Base-by-base conservation (phyloP, 2,113 vertebrate species). In the Edolisoma coerulescens region DNA sequence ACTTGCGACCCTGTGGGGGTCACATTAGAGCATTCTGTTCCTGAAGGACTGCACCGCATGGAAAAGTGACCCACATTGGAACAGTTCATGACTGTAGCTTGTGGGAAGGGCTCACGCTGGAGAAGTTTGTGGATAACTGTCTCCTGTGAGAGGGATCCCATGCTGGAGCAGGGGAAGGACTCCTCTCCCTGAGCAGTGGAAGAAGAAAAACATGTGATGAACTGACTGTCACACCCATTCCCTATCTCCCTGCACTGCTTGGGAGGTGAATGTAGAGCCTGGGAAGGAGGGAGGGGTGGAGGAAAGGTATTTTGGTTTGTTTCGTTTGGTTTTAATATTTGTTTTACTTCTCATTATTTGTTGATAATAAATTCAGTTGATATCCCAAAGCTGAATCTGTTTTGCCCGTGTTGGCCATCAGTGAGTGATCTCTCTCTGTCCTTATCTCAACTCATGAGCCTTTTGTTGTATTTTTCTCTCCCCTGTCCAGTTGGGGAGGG, bases 351-450 rank as follows among this genome's bases (percentile, higher is more conserved):
- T 65, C 19, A 44, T 59, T 39, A 39, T 53, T 60, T 60, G 28
- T 68, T 74, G 45, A 20, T 45, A 68, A 26, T 53, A n/a, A 67
- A 68, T 45, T 67, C 13, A n/a, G 1, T 45, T 68, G 60, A 18
- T 45, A 57, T 35, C 7, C 42, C 42, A 6, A 24, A 24, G 5
- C 1, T 0, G 0, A 56, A 13, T 35, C 21, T 64, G 9, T 45
- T 75, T 89, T 52, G 60, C 8, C 16, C 0, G 0, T 35, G 9
- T 15, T 89, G 45, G 11, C 28, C 35, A 27, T 67, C 22, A 28
- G 23, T 45, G 28, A 37, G 28, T 45, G 39, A 30, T 39, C 23
- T 45, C 19, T 59, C 28, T 16, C 10, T 37, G 37, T 59, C 41
- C 24, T 70, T 39, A 12, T 20, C 33, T 56, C 27, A 50, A 3